Evolutionary conservation across 2,888 invertebrate genomes (phyloP).

Genomic region (Auanema freiburgensis): DNA sequence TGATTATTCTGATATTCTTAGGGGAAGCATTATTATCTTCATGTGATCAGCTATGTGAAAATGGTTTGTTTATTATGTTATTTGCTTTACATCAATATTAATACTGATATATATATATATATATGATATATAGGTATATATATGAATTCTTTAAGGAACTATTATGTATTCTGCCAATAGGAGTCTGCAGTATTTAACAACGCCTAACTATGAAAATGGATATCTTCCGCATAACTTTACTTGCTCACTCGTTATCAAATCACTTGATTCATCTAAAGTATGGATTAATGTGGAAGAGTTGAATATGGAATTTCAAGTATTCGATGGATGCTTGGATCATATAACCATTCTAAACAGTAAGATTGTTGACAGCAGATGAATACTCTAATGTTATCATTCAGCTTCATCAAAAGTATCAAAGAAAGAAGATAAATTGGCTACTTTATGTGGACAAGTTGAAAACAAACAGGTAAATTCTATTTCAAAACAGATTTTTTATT

Average conservation of each 20-base stretch:
- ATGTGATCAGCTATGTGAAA: too few species aligned
- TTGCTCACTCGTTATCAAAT: slow-evolving; percentile 13
- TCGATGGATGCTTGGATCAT: slow-evolving; percentile 32
- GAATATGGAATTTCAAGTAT: slow-evolving; percentile 31
- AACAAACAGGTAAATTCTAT: slow-evolving; percentile 9
- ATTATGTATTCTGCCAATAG: too few species aligned
- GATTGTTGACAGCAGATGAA: too few species aligned
- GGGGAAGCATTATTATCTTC: too few species aligned
- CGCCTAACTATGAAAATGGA: slow-evolving; percentile 25
- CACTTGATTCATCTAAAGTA: slow-evolving; percentile 7
- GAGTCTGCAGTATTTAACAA: slow-evolving; percentile 23
- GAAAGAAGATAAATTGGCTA: slow-evolving; percentile 17
- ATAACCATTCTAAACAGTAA: slow-evolving; percentile 29
- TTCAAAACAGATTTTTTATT: background rate
- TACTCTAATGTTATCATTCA: too few species aligned
- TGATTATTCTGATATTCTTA: too few species aligned
- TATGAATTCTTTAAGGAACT: too few species aligned
- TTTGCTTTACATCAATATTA: too few species aligned
- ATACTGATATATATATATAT: too few species aligned
- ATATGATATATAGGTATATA: too few species aligned
- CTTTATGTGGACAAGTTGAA: slow-evolving; percentile 13
- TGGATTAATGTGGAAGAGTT: slow-evolving; percentile 12
- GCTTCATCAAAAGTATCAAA: slow-evolving; percentile 14
- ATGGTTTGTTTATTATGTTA: too few species aligned
- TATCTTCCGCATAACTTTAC: slow-evolving; percentile 11